Evolutionary conservation across 2,888 invertebrate species (phyloP), one percentile per base, ranked within the genome.

Genomic region (Brachynemurus nebulosus): DNA sequence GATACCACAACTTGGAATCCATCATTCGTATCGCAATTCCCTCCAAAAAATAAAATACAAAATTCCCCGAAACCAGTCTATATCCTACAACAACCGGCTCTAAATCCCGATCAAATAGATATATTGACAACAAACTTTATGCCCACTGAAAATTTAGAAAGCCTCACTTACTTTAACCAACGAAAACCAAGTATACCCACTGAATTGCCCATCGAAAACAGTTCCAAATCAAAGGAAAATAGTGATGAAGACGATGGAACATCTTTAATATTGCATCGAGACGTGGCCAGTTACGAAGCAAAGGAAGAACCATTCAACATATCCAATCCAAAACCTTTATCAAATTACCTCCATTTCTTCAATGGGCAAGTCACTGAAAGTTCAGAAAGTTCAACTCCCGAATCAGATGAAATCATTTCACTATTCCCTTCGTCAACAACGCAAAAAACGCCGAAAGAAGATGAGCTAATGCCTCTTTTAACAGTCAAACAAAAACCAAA

Each of bases 391-490:
- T 30, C 44, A 12, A 27, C 37, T 5, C 18, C 17, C 11, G 37
- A 23, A 27, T 44, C 44, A 3, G 19, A 21, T 9, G 44, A 44
- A 38, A 30, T 38, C 2, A 37, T 16, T 21, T 36, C 17, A 38
- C 20, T 19, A n/a, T 16, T 18, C 30, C 9, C 23, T 23, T 9
- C 18, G 12, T 18, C 42, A 19, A 14, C 18, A 20, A 19, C 18
- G 16, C 8, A 17, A 35, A 42, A 18, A 19, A 21, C 14, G 34
- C 34, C 6, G 17, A 42, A 14, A 19, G 34, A 9, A 17, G 9
- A 34, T 5, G 45, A 50, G 11, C 37, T 54, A n/a, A 40, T 50
- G n/a, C 45, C 47, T 40, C 33, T 55, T 7, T 42, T 55, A 14
- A 50, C 51, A 20, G 49, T 55, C 42, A 47, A 49, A 12, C 41